These are phyloP conservation scores for Erithacus rubecula DNA, from an alignment of 2,797 vertebrate genomes.

Conservation along the genomic window DNA sequence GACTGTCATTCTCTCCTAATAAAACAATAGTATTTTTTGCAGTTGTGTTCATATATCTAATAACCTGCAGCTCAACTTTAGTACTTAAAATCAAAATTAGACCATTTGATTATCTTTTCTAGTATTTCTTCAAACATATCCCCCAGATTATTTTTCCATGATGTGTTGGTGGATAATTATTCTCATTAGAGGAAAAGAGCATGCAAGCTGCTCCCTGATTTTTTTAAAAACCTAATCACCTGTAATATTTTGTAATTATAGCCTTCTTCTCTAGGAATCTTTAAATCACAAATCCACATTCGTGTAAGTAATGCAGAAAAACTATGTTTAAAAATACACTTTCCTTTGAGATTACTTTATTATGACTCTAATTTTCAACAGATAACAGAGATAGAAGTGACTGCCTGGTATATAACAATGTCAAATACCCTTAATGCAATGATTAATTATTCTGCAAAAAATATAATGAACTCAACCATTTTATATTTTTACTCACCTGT, in stretches of 20 bases:
- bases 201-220: neutral
- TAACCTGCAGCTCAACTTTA: neutral
- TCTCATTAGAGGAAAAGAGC: neutral
- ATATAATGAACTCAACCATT: neutral
- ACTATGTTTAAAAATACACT: neutral
- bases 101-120: neutral
- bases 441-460: neutral
- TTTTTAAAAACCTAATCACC: neutral
- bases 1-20: neutral
- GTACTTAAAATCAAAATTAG: neutral
- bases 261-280: neutral
- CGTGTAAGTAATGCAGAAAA: neutral
- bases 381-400: neutral
- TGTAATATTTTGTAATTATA: neutral
- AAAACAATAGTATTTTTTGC: neutral
- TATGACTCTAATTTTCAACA: neutral
- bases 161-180: neutral
- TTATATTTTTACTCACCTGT: neutral
- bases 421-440: neutral
- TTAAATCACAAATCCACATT: neutral
- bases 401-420: neutral
- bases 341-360: neutral
- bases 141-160: neutral
- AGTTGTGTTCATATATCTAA: neutral
- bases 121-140: neutral